Base-by-base conservation (phyloP, 2,797 vertebrate species). In the Mallotus villosus region DNA sequence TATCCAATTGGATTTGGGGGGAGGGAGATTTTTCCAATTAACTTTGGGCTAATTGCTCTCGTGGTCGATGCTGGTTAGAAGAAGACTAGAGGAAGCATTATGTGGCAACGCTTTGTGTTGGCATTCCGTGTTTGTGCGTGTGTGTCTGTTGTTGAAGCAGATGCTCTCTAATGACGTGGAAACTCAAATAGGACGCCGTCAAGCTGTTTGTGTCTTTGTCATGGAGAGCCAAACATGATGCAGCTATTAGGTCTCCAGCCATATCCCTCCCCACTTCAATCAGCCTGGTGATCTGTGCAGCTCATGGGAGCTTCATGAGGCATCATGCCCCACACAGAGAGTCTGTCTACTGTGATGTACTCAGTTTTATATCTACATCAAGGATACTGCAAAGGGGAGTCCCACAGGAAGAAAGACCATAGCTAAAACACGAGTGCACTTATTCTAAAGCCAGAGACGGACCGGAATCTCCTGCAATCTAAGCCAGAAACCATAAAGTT, bases 21-120 rank as follows among this genome's bases (percentile, higher is more conserved):
- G 80, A 78, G 68, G 71, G 73, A 81, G 55, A 74, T 61, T 82
- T 86, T 89, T 88, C 85, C 87, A 89, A 92, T 92, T 91, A 90
- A 89, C 90, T 85, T 81, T 65, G 77, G 85, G 83, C 89, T 91
- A 90, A 91, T 90, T 92, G 80, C 74, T 83, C 61, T 51, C 68
- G 78, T 72, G 63, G 81, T 83, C 75, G 72, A 85, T 82, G 25
- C 34, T 27, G 7, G 83, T 81, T 68, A 53, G 68, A 57, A 69
- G 79, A 84, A 78, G 78, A 80, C 70, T 81, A 70, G 78, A 62
- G 41, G n/a, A 21, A 27, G 49, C 70, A 78, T 86, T 81, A 65
- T 79, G 73, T 77, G 49, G 53, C 46, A 58, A 34, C 32, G 21
- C 34, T 53, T 53, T 55, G 51, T n/a, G 51, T 46, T 46, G 41